These are phyloP conservation scores for Pantelozetes paolii DNA, from an alignment of 2,888 invertebrate species.

Conservation along the genomic window DNA sequence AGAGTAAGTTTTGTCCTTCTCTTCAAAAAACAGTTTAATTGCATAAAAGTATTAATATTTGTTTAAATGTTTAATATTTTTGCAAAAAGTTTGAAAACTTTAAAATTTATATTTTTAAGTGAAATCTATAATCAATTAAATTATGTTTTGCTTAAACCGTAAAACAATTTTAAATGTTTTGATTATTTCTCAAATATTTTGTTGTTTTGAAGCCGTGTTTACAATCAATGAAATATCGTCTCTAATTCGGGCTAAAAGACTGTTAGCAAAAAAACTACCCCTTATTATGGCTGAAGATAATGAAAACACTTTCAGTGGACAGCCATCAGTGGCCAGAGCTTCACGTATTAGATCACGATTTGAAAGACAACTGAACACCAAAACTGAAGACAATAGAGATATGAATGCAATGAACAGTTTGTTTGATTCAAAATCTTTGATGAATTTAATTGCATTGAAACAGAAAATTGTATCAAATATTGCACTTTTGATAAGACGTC, in stretches of 20 bases:
- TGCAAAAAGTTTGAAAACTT: too few species aligned
- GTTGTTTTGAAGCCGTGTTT: neutral
- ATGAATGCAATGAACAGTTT: neutral
- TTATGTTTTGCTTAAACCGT: too few species aligned
- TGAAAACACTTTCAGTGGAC: neutral
- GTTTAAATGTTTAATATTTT: too few species aligned
- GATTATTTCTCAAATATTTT: neutral
- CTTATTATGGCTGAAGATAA: neutral
- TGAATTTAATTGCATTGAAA: conserved; percentile 17
- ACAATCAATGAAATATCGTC: conserved; percentile 3
- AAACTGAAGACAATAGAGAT: neutral
- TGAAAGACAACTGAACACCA: neutral
- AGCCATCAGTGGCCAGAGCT: neutral
- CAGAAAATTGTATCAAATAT: conserved; percentile 10
- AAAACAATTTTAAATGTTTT: neutral
- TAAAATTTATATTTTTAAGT: too few species aligned
- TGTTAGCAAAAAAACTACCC: neutral
- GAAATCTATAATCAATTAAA: too few species aligned
- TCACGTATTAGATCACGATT: neutral
- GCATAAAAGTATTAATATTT: too few species aligned
- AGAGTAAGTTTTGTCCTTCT: too few species aligned
- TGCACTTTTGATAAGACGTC: conserved; percentile 1
- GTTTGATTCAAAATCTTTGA: conserved; percentile 8
- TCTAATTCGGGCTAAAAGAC: conserved; percentile 10
- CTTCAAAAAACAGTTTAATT: too few species aligned